Base-by-base conservation (phyloP, 2,888 invertebrate genomes). In the Diarsia brunnea region DNA sequence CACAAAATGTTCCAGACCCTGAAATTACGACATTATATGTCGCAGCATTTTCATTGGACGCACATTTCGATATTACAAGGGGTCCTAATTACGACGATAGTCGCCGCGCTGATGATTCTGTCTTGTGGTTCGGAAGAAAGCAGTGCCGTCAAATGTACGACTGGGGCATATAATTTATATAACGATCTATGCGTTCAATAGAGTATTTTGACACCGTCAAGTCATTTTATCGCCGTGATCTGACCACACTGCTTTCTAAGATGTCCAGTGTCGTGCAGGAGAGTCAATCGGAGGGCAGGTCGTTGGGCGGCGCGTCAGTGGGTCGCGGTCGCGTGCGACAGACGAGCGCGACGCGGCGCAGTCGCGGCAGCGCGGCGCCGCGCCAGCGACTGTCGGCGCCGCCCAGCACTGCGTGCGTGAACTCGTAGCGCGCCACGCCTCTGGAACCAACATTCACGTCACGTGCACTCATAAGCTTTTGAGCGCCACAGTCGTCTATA, bases 341-440 rank as follows among this genome's bases (percentile, higher is more conserved):
- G 85, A 95, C 94, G 89, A 95, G 73, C 21, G 95, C 94, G 21
- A 95, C 88, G 58, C 95, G 89, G 0, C 95, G 84, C 58, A 8
- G 19, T 19, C 27, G 27, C 16, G 67, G 38, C 53, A 3, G 0
- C 58, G 51, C 53, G 19, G 60, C 38, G 0, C 31, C 94, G 79
- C 93, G 90, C 93, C 93, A 95, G 81, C 0, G 16, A 85, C 94
- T 93, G 97, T 98, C 95, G 95, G 64, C 92, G 47, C 89, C 93
- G 74, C 93, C 92, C 78, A 99, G 96, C 87, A 99, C 98, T 95
- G 99, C 99, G 96, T 99, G 99, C 4, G 98, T 98, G 94, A 98
- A 99, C 85, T 98, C 97, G 93, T 98, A 99, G 66, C 99, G 97
- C 0, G 98, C 98, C 67, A 96, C 94, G 75, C 98, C 98, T 85